Percentiles rank a stretch among this genome's conserved stretches.
Conservation (phyloP, 2,797 vertebrate species). For the Percopsis omiscomaycus region DNA sequence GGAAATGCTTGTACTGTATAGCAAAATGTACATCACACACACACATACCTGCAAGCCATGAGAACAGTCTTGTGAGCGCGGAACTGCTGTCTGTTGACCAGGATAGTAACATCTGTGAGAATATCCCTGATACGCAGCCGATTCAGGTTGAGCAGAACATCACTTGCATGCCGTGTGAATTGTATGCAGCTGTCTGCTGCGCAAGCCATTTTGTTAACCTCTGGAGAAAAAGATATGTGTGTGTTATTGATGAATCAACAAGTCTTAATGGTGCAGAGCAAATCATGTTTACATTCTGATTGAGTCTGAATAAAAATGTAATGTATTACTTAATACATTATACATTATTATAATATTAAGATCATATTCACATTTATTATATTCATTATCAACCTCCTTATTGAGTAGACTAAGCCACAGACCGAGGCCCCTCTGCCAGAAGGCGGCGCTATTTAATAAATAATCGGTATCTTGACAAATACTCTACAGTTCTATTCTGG, state of each 20-base stretch:
- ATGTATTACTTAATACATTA: no score
- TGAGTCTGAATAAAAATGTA: no score
- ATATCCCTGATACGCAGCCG: slow-evolving; percentile 94
- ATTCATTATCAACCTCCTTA: no score
- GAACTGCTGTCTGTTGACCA: slow-evolving; percentile 96
- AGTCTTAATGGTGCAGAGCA: no score
- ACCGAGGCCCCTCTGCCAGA: slow-evolving; percentile 39
- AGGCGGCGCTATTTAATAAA: slow-evolving; percentile 73
- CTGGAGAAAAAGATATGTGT: slow-evolving; percentile 35
- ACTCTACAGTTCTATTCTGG: slow-evolving; percentile 30
- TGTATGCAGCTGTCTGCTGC: slow-evolving; percentile 98
- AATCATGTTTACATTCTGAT: no score
- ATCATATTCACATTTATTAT: no score
- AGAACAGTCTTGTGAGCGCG: slow-evolving; percentile 97
- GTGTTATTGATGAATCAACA: no score
- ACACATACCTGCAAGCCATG: slow-evolving; percentile 95
- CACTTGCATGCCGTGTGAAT: slow-evolving; percentile 97
- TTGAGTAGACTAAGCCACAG: background rate
- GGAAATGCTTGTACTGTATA: no score
- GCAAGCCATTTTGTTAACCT: slow-evolving; percentile 90
- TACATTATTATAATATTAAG: no score
- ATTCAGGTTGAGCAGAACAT: slow-evolving; percentile 96
- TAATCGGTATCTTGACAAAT: slow-evolving; percentile 57
- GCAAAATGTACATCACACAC: background rate
- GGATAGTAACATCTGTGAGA: slow-evolving; percentile 95